Percentiles rank a stretch among this genome's conserved stretches.
Evolutionary conservation across 2,797 vertebrate genomes (phyloP).

Genomic region (Dendrocincla tyrannina): DNA sequence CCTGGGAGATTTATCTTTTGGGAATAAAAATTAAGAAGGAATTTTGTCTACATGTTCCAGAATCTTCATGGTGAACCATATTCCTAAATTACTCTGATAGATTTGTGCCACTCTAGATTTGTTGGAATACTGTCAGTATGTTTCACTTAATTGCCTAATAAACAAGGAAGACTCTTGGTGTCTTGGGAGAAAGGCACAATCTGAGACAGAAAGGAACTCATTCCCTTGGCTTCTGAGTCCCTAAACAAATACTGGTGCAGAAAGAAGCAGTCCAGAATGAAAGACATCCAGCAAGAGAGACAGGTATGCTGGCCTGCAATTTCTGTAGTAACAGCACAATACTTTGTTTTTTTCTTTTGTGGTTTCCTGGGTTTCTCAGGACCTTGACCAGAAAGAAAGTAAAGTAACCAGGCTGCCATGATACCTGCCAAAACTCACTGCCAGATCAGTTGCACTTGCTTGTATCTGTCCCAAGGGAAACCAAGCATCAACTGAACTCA

Average conservation of each 20-base stretch:
- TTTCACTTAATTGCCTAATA: background rate
- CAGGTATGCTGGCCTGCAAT: background rate
- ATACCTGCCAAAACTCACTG: background rate
- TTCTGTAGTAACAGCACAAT: background rate
- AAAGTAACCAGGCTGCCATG: background rate
- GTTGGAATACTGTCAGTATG: background rate
- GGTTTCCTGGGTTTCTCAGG: background rate
- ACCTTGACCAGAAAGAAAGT: background rate
- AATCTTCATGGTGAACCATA: background rate
- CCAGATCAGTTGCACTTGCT: background rate
- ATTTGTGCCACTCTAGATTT: background rate
- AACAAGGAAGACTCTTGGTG: background rate
- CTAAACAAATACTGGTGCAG: background rate
- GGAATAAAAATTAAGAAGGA: background rate
- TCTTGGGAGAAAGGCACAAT: background rate
- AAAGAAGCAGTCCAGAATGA: background rate
- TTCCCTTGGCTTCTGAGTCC: background rate
- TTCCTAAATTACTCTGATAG: background rate
- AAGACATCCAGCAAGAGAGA: background rate
- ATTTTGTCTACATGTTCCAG: background rate
- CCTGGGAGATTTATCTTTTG: background rate
- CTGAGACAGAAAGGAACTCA: background rate
- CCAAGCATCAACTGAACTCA: background rate
- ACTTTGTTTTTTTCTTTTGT: background rate
- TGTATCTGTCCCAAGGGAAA: background rate